Conservation (phyloP, 2,113 vertebrate genomes). For the Microcebus murinus region DNA sequence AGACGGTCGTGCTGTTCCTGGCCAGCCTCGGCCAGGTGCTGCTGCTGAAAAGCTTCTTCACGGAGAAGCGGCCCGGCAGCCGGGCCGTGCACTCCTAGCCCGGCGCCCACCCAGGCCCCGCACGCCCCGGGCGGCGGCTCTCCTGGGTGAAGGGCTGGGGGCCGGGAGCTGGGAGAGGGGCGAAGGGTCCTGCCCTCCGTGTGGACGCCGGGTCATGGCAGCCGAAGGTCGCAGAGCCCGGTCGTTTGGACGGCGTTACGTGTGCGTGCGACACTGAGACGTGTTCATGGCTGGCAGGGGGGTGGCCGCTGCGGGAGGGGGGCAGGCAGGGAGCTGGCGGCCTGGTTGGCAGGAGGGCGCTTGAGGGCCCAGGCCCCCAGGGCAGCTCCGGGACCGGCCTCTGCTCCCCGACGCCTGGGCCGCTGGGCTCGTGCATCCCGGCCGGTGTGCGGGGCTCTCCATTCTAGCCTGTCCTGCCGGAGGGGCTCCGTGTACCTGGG, state of each 20-base stretch:
- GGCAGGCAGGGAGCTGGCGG: not conserved
- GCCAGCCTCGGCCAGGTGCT: constrained; percentile 93
- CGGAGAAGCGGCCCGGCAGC: constrained; percentile 84
- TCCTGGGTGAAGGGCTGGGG: not conserved
- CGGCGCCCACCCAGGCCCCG: fast-evolving
- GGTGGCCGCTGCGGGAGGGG: too few species aligned
- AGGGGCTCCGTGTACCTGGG: not conserved
- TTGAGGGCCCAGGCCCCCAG: not conserved
- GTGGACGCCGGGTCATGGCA: not conserved
- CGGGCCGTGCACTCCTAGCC: constrained; percentile 83
- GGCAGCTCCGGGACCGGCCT: not conserved
- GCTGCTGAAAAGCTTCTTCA: constrained; percentile 94
- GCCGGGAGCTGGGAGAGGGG: not conserved
- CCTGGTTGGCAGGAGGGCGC: not conserved
- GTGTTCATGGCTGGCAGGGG: not conserved
- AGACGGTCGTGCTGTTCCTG: constrained; percentile 90
- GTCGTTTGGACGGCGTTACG: fast-evolving
- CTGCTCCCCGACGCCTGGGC: fast-evolving
- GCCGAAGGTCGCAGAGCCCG: not conserved
- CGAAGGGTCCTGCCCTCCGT: not conserved
- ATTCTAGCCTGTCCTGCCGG: not conserved
- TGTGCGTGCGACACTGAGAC: not conserved
- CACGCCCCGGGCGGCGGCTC: not conserved
- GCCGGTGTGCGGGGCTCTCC: not conserved
- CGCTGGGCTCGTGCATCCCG: not conserved